A percentile compares a stretch with the other conserved stretches of the same genome.
Conservation (phyloP, 2,888 invertebrate species). For the Drosophila imparisetae region DNA sequence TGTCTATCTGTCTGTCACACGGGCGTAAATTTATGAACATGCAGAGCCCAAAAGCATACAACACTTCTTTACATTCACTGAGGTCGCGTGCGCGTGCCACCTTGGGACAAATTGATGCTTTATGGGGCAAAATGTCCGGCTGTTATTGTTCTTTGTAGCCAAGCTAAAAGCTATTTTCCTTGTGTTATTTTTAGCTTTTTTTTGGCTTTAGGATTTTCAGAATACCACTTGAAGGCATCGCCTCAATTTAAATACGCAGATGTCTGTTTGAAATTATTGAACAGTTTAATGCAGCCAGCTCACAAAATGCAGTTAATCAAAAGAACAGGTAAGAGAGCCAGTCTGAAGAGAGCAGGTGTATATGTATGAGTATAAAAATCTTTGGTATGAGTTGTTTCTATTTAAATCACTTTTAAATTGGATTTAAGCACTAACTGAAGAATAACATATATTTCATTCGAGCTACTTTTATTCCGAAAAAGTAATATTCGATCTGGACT, state of each 20-base stretch:
- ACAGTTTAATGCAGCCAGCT: neutral
- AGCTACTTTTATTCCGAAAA: neutral
- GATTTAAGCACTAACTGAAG: neutral
- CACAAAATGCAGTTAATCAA: neutral
- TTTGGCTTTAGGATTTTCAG: no score
- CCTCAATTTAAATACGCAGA: neutral
- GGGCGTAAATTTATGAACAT: conserved; percentile 65
- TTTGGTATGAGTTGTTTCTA: neutral
- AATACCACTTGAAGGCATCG: neutral
- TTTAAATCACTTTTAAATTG: neutral
- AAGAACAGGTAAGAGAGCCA: neutral
- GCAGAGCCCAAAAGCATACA: conserved; percentile 69
- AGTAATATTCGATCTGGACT: neutral
- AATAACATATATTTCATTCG: neutral
- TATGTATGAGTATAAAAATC: neutral
- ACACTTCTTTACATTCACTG: conserved; percentile 60
- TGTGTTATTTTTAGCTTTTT: neutral
- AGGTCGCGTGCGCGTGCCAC: conserved; percentile 15
- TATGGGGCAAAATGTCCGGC: neutral
- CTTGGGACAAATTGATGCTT: conserved; percentile 10
- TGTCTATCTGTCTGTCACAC: conserved; percentile 6
- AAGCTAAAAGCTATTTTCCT: neutral
- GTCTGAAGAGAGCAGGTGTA: neutral
- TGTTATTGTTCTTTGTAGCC: neutral
- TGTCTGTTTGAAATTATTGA: neutral